A percentile compares a stretch with the other conserved stretches of the same genome.
phyloP scores from a whole-genome alignment of 2,888 invertebrate species.

The Agrypnus murinus region DNA sequence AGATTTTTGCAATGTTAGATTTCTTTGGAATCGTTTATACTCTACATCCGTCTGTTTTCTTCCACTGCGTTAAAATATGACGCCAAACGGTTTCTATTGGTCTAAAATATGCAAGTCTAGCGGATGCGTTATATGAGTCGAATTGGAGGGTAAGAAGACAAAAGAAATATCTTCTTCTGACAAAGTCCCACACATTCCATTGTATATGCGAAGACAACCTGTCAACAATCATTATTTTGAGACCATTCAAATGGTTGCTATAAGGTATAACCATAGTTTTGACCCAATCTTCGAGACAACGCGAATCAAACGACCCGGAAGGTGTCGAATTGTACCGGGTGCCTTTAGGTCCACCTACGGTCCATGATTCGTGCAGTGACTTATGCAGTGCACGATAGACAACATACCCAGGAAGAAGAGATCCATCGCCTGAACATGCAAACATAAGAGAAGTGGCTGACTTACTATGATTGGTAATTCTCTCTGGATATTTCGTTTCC shows the following conservation, averaged over 20 bases:
- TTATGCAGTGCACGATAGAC: slow-evolving; percentile 29
- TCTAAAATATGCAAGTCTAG: neutral
- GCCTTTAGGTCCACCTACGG: too few species aligned
- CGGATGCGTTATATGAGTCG: too few species aligned
- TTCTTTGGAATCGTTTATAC: neutral
- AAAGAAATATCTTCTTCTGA: too few species aligned
- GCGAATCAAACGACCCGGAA: too few species aligned
- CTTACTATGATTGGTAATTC: too few species aligned
- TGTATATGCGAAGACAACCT: slow-evolving; percentile 31
- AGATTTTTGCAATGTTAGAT: slow-evolving; percentile 4
- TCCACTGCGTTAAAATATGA: slow-evolving; percentile 18
- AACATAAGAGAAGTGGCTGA: too few species aligned
- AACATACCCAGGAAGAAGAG: slow-evolving; percentile 30
- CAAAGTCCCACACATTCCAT: slow-evolving; percentile 11
- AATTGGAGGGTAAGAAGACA: too few species aligned
- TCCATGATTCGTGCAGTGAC: too few species aligned
- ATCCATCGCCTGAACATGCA: slow-evolving; percentile 22
- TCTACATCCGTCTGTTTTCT: slow-evolving; percentile 5
- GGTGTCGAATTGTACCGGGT: too few species aligned
- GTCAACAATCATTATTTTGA: slow-evolving; percentile 10
- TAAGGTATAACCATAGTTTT: slow-evolving; percentile 22
- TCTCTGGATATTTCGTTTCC: neutral
- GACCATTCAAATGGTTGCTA: slow-evolving; percentile 13
- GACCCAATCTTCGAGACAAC: slow-evolving; percentile 2
- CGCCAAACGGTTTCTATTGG: slow-evolving; percentile 18